These are phyloP conservation scores for Trichogramma dendrolimi DNA, from an alignment of 2,888 invertebrate species.

Conservation along the genomic window DNA sequence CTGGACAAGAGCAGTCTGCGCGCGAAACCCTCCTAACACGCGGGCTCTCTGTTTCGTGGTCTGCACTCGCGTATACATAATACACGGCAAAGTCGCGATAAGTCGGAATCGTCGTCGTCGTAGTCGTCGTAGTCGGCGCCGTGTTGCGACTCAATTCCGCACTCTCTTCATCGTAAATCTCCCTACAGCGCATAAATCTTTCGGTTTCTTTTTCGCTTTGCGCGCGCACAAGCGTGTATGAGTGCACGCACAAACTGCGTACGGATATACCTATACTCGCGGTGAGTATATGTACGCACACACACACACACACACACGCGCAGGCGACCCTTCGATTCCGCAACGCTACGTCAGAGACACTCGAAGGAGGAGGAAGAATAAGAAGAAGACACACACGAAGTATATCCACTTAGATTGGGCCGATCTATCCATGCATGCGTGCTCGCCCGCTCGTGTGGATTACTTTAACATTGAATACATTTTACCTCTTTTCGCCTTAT, in stretches of 20 bases:
- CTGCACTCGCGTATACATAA: conserved; percentile 36
- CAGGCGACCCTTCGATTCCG: conserved; percentile 24
- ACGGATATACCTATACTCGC: no score
- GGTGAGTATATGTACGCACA: no score
- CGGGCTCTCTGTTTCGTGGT: conserved; percentile 13
- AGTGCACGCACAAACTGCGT: no score
- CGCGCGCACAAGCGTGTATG: not conserved
- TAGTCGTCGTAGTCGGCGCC: conserved; percentile 37
- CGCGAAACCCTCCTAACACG: conserved; percentile 24
- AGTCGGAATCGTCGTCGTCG: conserved; percentile 42
- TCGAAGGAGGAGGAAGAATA: conserved; percentile 21
- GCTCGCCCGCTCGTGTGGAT: conserved; percentile 17
- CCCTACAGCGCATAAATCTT: conserved; percentile 47
- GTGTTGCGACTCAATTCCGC: conserved; percentile 52
- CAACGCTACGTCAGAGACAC: not conserved
- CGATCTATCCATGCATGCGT: conserved; percentile 28
- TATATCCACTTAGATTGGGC: conserved; percentile 7
- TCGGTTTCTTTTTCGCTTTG: conserved; percentile 10
- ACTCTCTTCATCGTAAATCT: conserved; percentile 51
- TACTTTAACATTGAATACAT: conserved; percentile 15
- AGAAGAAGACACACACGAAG: conserved; percentile 16
- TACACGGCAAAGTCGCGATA: conserved; percentile 48
- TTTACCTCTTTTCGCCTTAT: conserved; percentile 1
- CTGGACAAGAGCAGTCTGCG: conserved; percentile 7
- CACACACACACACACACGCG: not conserved